Evolutionary conservation across 2,888 invertebrate genomes (phyloP), one percentile per base, ranked within the genome.

Genomic region (Bembecia ichneumoniformis): DNA sequence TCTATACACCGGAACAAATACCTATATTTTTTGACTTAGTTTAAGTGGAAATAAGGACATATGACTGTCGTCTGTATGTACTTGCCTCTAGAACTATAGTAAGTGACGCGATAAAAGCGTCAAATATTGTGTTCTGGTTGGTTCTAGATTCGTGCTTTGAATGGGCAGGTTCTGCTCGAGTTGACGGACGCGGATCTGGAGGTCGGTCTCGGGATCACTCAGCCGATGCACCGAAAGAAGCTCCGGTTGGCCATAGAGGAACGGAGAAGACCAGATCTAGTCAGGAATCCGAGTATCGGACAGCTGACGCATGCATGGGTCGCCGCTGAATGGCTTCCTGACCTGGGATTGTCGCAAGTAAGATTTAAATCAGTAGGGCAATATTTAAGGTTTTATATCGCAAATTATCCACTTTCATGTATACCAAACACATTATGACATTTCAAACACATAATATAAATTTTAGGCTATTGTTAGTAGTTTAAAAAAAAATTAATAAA

Each of bases 181-280:
- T 87, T 98, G 68, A 95, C 94, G 71, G 97, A 98, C 74, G 90
- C 93, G 49, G 98, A 98, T 74, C 82, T 98, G 73, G 96, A 96
- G 82, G 93, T 94, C 49, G 96, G 96, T 3, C 87, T 98, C 51
- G 96, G 96, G n/a, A 92, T 98, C 62, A 89, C 92, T 50, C 96
- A 97, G 88, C 94, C 96, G 43, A 94, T 98, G 91, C 97, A 98
- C 76, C 90, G 96, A 64, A 96, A 96, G 82, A 98, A 98, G 76
- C 87, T 98, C 54, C 90, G 97, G 47, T 89, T 98, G 62, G 97
- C 97, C 50, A 96, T 98, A 58, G 97, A 98, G 73, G 97, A 97
- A 77, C 93, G 96, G 58, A 87, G 97, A 48, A 92, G 96, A 59
- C 96, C 97, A 0, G 92, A 94, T 59, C 89, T 95, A 58, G 94